Conservation (phyloP, 1,140 invertebrate genomes). For the Lerema accius region DNA sequence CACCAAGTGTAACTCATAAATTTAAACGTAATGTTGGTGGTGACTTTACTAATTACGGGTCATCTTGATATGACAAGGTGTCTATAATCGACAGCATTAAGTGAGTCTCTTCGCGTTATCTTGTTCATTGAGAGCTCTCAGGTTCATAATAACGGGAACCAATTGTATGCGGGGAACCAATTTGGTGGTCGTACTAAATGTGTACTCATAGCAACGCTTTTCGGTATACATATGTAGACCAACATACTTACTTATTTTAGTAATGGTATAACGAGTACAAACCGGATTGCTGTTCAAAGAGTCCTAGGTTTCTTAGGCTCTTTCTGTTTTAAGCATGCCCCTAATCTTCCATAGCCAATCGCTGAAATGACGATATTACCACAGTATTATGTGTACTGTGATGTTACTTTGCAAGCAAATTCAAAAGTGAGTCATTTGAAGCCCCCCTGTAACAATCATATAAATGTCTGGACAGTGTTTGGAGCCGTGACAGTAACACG, state of each 20-base stretch:
- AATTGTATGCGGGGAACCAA: conserved; percentile 2
- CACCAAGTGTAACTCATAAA: not conserved
- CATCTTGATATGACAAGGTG: conserved; percentile 4
- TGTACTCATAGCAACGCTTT: too few species aligned
- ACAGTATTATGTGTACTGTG: too few species aligned
- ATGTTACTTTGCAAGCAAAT: too few species aligned
- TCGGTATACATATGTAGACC: too few species aligned
- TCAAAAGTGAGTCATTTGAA: not conserved
- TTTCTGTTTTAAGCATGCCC: too few species aligned
- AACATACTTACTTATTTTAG: too few species aligned
- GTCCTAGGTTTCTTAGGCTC: too few species aligned
- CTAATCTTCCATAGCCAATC: too few species aligned
- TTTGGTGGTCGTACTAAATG: not conserved
- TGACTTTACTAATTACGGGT: conserved; percentile 14
- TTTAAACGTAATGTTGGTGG: conserved; percentile 9
- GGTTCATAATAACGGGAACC: conserved; percentile 19
- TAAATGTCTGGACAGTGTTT: conserved; percentile 18
- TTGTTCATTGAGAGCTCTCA: conserved; percentile 14
- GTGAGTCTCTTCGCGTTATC: conserved; percentile 14
- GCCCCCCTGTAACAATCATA: conserved; percentile 1
- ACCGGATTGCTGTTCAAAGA: too few species aligned
- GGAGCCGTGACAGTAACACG: conserved; percentile 19
- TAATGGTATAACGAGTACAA: too few species aligned
- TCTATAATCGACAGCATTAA: conserved; percentile 25
- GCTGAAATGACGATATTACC: too few species aligned